Conservation (phyloP, 2,888 invertebrate species). For the Chymomyza caudatula region DNA sequence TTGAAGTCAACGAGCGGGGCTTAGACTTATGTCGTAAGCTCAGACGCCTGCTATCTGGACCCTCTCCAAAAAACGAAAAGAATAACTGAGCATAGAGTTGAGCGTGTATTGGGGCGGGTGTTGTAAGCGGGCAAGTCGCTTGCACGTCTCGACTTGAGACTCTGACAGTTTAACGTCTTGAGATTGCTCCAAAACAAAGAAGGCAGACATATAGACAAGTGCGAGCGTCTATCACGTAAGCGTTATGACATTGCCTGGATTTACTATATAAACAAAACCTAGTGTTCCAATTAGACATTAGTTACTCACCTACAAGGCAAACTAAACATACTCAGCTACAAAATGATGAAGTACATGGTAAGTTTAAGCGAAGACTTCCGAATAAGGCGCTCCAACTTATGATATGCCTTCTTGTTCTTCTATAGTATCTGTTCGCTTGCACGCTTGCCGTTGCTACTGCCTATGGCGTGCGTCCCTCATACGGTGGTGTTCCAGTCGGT, state of each 20-base stretch:
- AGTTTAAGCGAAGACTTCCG: constrained; percentile 36
- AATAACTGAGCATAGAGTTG: constrained; percentile 25
- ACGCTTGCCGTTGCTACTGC: constrained; percentile 43
- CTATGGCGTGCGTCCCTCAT: constrained; percentile 34
- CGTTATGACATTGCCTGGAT: constrained; percentile 51
- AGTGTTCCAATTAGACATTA: constrained; percentile 46
- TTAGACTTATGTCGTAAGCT: constrained; percentile 44
- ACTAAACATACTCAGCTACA: constrained; percentile 26
- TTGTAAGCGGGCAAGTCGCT: constrained; percentile 7
- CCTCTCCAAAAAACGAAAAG: constrained; percentile 43
- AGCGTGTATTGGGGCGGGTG: constrained; percentile 13
- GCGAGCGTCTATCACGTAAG: constrained; percentile 52
- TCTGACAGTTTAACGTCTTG: constrained; percentile 39
- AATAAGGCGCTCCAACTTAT: background rate
- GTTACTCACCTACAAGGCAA: constrained; percentile 48
- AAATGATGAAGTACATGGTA: constrained; percentile 64
- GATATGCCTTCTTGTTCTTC: constrained; percentile 1
- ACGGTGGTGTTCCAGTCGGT: constrained; percentile 42
- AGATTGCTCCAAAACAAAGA: constrained; percentile 41
- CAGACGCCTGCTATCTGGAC: constrained; percentile 64
- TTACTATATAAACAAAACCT: constrained; percentile 57
- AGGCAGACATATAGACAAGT: background rate
- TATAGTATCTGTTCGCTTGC: constrained; percentile 60
- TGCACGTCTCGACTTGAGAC: constrained; percentile 38
- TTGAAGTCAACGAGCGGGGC: background rate